Percentiles rank a stretch among this genome's conserved stretches.
phyloP scores from a whole-genome alignment of 1,140 invertebrate genomes.

The Drosophila bocqueti region DNA sequence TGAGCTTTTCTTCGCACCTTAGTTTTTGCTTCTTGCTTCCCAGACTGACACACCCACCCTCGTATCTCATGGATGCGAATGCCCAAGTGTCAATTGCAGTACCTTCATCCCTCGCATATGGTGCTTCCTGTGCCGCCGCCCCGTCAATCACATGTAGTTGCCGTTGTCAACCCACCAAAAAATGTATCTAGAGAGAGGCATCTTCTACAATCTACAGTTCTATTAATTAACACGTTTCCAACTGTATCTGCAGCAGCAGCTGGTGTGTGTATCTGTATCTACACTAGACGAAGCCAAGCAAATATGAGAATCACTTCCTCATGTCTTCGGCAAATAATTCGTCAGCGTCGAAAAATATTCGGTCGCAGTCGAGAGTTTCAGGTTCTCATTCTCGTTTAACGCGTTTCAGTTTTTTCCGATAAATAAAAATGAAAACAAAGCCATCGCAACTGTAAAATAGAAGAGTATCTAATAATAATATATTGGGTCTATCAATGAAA shows the following conservation, averaged over 20 bases:
- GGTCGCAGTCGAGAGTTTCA: background rate
- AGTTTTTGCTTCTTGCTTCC: too few species aligned
- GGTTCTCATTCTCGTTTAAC: constrained; percentile 31
- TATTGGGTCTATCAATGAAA: constrained; percentile 1
- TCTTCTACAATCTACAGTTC: constrained; percentile 36
- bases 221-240: constrained; percentile 46
- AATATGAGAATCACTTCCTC: constrained; percentile 48
- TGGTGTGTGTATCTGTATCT: constrained; percentile 23
- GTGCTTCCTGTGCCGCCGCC: background rate
- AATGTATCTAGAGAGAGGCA: constrained; percentile 19
- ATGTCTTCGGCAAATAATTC: constrained; percentile 56
- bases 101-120: constrained; percentile 24
- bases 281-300: constrained; percentile 21
- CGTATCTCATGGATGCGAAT: background rate
- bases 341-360: constrained; percentile 31
- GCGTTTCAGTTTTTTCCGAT: constrained; percentile 32
- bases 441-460: background rate
- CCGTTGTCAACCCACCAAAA: constrained; percentile 12
- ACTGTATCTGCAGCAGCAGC: constrained; percentile 24
- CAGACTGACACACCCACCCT: background rate
- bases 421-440: constrained; percentile 18
- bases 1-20: constrained; percentile 8
- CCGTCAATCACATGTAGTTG: constrained; percentile 16
- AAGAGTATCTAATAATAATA: background rate
- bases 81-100: constrained; percentile 18